phyloP scores from a whole-genome alignment of 2,888 invertebrate species.

The Scaptomyza reducta region DNA sequence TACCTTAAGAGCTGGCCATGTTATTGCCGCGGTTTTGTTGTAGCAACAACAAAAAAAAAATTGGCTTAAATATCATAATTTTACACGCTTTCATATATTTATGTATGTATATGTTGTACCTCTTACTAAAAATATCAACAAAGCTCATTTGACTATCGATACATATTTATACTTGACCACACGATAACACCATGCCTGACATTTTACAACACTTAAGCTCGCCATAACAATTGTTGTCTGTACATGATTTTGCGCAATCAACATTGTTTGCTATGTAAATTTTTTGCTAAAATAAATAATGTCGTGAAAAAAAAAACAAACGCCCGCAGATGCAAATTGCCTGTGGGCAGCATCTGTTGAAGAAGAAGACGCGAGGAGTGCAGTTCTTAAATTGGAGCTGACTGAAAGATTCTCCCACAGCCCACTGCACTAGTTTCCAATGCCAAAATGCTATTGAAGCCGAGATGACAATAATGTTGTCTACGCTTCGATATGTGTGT shows the following conservation, averaged over 20 bases:
- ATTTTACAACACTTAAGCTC: constrained; percentile 19
- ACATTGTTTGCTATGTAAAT: constrained; percentile 32
- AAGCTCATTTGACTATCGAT: constrained; percentile 4
- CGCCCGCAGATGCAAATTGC: constrained; percentile 48
- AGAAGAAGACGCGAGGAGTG: not conserved
- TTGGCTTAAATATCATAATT: constrained; percentile 42
- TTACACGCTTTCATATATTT: constrained; percentile 55
- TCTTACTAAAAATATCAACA: constrained; percentile 9
- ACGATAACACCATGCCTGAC: not conserved
- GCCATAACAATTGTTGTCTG: not conserved
- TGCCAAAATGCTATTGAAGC: constrained; percentile 39
- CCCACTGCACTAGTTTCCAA: constrained; percentile 47
- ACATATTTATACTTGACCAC: not conserved
- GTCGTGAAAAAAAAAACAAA: constrained; percentile 19
- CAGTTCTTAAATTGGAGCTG: constrained; percentile 37
- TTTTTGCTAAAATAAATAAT: constrained; percentile 30
- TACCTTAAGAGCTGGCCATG: constrained; percentile 50
- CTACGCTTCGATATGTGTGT: constrained; percentile 46
- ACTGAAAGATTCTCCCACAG: constrained; percentile 47
- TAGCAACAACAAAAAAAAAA: constrained; percentile 41
- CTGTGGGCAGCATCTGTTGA: constrained; percentile 31
- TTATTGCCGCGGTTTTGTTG: constrained; percentile 39
- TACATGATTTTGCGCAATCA: constrained; percentile 19
- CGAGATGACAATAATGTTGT: constrained; percentile 55
- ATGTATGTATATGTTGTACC: constrained; percentile 7